Percentiles rank a stretch among this genome's conserved stretches.
These are phyloP conservation scores for Vulpes vulpes DNA, from an alignment of 2,113 vertebrate genomes.

Conservation along the genomic window DNA sequence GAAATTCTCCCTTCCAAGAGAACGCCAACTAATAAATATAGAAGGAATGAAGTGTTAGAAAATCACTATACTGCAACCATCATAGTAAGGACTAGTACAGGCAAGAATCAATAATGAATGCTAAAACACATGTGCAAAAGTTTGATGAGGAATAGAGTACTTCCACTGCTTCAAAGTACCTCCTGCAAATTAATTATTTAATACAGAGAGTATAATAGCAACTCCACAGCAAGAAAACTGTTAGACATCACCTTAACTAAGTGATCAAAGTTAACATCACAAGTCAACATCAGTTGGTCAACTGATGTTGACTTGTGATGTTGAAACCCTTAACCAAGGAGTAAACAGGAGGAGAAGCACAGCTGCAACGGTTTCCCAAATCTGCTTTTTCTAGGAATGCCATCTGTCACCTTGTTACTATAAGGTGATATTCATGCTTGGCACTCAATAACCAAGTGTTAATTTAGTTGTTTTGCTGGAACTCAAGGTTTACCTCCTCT, in stretches of 20 bases:
- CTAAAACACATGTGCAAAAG: neutral
- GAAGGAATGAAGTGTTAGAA: neutral
- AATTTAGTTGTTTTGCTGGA: neutral
- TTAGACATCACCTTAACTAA: neutral
- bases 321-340: neutral
- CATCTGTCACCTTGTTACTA: neutral
- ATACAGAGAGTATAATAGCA: neutral
- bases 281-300: neutral
- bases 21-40: neutral
- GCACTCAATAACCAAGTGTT: neutral
- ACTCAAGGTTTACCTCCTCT: neutral
- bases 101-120: neutral
- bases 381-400: neutral
- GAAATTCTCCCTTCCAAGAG: neutral
- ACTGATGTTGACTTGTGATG: neutral
- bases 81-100: neutral
- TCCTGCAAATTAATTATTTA: neutral
- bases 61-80: neutral
- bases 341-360: neutral
- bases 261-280: neutral
- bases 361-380: neutral
- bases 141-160: neutral
- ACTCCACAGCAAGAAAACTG: neutral
- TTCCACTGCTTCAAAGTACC: neutral
- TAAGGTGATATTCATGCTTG: neutral